phyloP scores from a whole-genome alignment of 2,113 vertebrate genomes.

The Phaethornis superciliosus region DNA sequence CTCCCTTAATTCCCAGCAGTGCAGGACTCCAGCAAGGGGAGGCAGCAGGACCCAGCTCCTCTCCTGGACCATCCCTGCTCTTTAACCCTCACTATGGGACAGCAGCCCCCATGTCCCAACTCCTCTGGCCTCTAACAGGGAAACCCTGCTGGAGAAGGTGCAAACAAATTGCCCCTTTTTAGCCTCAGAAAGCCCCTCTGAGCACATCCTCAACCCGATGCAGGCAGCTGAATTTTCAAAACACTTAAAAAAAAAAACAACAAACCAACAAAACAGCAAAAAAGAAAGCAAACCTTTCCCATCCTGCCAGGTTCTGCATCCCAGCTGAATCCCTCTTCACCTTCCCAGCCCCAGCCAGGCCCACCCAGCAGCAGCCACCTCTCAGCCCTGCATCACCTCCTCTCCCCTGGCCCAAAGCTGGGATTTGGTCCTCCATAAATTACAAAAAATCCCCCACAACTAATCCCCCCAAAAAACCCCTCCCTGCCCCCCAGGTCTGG shows the following conservation, averaged over 20 bases:
- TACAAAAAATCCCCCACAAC: background rate
- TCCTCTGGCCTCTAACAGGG: background rate
- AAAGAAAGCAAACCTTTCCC: background rate
- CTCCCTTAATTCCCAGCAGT: background rate
- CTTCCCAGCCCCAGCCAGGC: background rate
- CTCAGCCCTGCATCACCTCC: background rate
- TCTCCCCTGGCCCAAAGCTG: background rate
- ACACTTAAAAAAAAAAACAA: too few relatives aligned
- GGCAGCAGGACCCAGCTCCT: background rate
- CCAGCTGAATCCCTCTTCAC: background rate
- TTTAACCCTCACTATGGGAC: background rate
- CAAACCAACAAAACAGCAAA: too few relatives aligned
- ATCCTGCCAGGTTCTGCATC: background rate
- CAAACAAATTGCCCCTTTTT: background rate
- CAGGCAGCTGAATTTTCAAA: background rate
- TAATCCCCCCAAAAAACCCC: too few relatives aligned
- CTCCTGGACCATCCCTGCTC: background rate
- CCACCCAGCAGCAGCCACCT: fast-evolving
- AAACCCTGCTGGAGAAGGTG: background rate
- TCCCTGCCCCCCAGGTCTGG: background rate
- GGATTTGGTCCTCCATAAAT: background rate
- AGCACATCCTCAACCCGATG: fast-evolving
- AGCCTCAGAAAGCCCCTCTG: background rate
- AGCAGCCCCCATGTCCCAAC: background rate
- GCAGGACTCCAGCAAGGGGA: background rate